Conservation (phyloP, 2,797 vertebrate species). For the Clarias fuscus region DNA sequence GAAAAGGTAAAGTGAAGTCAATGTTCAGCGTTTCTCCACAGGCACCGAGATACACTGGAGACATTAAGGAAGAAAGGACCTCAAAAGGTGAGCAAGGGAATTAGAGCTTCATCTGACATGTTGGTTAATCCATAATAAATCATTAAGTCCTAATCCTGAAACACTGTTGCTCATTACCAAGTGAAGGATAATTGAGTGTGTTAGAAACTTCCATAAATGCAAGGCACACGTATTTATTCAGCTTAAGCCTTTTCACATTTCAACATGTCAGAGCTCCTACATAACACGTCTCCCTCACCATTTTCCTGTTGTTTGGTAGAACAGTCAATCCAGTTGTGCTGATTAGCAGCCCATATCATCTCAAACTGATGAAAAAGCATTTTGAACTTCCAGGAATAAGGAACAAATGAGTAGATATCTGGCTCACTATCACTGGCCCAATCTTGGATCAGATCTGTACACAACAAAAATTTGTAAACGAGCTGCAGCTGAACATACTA, state of each 20-base stretch:
- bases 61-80: slow-evolving; percentile 19
- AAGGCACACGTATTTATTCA: neutral
- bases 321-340: slow-evolving; percentile 98
- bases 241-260: neutral
- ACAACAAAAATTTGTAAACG: neutral
- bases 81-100: neutral
- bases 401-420: slow-evolving; percentile 97
- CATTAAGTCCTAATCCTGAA: neutral
- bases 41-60: slow-evolving; percentile 93
- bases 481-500: neutral
- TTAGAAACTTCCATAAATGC: slow-evolving; percentile 14
- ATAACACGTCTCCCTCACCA: slow-evolving; percentile 70
- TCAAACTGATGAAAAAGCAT: slow-evolving; percentile 98
- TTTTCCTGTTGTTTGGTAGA: slow-evolving; percentile 99
- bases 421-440: slow-evolving; percentile 96
- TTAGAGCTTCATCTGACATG: neutral
- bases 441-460: slow-evolving; percentile 93
- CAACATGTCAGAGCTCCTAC: neutral
- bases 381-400: slow-evolving; percentile 97
- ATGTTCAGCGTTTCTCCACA: slow-evolving; percentile 97
- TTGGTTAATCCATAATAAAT: neutral
- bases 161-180: neutral
- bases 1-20: slow-evolving; percentile 95
- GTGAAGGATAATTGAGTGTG: neutral
- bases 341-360: slow-evolving; percentile 99